phyloP scores from a whole-genome alignment of 2,113 vertebrate species.

The Burhinus oedicnemus region DNA sequence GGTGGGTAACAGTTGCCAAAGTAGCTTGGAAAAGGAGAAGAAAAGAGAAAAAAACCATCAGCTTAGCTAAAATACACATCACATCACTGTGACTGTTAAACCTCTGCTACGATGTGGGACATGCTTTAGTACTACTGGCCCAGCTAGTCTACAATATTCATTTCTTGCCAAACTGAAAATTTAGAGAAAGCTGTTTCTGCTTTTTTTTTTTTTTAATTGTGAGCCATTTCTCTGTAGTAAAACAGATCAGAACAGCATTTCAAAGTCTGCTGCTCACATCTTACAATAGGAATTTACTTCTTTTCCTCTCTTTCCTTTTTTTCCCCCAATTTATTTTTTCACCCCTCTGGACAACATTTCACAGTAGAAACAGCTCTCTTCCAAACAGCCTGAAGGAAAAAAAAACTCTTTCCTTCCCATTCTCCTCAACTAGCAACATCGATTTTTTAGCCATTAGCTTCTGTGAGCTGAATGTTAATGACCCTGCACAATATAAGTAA shows the following conservation, averaged over 20 bases:
- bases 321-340: not conserved
- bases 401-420: not conserved
- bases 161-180: not conserved
- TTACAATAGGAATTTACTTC: not conserved
- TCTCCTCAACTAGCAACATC: not conserved
- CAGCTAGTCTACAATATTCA: not conserved
- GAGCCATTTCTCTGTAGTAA: not conserved
- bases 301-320: not conserved
- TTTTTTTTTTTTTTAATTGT: not conserved
- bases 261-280: not conserved
- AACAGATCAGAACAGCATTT: not conserved
- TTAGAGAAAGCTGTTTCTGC: not conserved
- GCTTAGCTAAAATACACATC: too few species aligned
- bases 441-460: slow-evolving; percentile 13
- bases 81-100: too few species aligned
- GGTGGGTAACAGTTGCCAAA: too few species aligned
- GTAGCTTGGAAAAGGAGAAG: too few species aligned
- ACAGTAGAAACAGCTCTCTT: not conserved
- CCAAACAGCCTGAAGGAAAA: not conserved
- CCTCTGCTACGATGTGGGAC: too few species aligned
- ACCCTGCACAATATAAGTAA: not conserved
- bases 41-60: too few species aligned
- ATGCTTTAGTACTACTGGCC: too few species aligned
- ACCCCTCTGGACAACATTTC: not conserved
- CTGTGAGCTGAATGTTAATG: slow-evolving; percentile 33